These are phyloP conservation scores for Pterois miles DNA, from an alignment of 2,797 vertebrate species.

Conservation along the genomic window DNA sequence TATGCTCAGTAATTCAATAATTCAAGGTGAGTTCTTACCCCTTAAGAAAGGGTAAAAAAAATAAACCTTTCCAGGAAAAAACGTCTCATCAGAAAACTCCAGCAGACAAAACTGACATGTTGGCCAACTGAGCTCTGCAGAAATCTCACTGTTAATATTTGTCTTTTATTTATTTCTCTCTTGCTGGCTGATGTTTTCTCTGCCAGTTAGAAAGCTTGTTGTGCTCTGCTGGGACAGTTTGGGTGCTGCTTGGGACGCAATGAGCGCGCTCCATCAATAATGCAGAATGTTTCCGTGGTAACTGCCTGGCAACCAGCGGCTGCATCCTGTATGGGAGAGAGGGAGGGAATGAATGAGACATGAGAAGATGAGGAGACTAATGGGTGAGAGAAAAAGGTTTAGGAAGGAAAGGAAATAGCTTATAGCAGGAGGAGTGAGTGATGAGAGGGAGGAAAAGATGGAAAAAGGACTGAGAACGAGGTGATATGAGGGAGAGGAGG, in stretches of 20 bases:
- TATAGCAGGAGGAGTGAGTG: not conserved
- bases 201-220: slow-evolving; percentile 20
- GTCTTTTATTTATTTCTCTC: slow-evolving; percentile 1
- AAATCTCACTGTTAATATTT: slow-evolving; percentile 1
- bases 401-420: slow-evolving; percentile 10
- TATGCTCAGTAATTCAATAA: not conserved
- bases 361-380: slow-evolving; percentile 15
- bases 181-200: slow-evolving; percentile 7
- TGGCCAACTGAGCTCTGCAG: not conserved
- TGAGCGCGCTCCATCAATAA: slow-evolving; percentile 80
- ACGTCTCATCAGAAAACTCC: not conserved
- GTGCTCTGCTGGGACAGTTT: slow-evolving; percentile 70
- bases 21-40: not conserved
- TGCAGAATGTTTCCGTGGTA: slow-evolving; percentile 81
- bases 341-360: slow-evolving; percentile 8
- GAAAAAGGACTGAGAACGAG: not conserved
- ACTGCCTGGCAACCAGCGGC: slow-evolving; percentile 77
- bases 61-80: not conserved
- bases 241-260: slow-evolving; percentile 64
- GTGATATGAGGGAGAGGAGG: not conserved
- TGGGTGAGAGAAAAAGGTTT: slow-evolving; percentile 20
- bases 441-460: not conserved
- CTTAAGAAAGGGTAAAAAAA: not conserved
- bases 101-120: not conserved
- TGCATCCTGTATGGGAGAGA: slow-evolving; percentile 44